Evolutionary conservation across 1,140 invertebrate species (phyloP).

Genomic region (Drosophila elegans): DNA sequence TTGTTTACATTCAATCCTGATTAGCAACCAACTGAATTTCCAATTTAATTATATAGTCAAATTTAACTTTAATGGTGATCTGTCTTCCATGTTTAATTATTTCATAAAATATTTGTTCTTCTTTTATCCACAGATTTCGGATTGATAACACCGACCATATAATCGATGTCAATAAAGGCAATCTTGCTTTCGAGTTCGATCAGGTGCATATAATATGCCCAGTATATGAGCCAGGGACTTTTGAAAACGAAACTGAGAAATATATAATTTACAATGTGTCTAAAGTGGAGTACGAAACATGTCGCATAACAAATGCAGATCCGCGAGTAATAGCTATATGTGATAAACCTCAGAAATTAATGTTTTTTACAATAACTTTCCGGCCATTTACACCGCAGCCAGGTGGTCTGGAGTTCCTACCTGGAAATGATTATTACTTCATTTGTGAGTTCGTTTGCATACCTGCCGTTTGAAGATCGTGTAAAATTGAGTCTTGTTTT

Average conservation of each 20-base stretch:
- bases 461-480: not conserved
- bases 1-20: no score
- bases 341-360: slow-evolving; percentile 96
- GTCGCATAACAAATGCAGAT: slow-evolving; percentile 96
- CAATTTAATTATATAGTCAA: no score
- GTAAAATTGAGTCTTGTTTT: not conserved
- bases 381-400: slow-evolving; percentile 97
- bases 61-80: no score
- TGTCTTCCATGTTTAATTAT: not conserved
- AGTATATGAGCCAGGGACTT: slow-evolving; percentile 93
- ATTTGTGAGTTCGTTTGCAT: slow-evolving; percentile 89
- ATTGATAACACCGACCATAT: slow-evolving; percentile 99
- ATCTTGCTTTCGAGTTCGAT: slow-evolving; percentile 96
- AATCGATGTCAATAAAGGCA: slow-evolving; percentile 97
- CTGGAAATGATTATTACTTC: slow-evolving; percentile 98
- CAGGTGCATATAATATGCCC: slow-evolving; percentile 98
- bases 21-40: no score
- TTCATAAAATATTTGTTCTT: not conserved
- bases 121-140: slow-evolving; percentile 91
- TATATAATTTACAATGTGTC: slow-evolving; percentile 99
- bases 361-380: slow-evolving; percentile 98
- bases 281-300: slow-evolving; percentile 98
- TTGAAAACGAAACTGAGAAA: slow-evolving; percentile 95
- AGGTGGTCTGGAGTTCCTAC: slow-evolving; percentile 96
- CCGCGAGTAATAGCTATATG: slow-evolving; percentile 97